Base-by-base conservation (phyloP, 2,888 invertebrate genomes). In the Drosophila nr. fundita region DNA sequence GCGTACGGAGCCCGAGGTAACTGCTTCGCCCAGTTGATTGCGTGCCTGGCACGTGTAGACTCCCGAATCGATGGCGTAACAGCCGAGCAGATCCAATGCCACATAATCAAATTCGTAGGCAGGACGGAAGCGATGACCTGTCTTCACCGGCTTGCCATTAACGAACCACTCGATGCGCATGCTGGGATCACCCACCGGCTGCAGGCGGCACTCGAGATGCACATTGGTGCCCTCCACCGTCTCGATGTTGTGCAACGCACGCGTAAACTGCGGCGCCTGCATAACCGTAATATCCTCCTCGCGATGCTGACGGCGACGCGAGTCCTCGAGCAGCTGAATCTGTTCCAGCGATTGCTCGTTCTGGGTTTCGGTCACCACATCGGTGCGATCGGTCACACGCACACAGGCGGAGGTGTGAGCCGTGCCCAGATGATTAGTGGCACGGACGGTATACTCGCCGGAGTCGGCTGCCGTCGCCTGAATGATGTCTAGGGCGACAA, bases 31-130 rank as follows among this genome's bases (percentile, higher is more conserved):
- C 34, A 98, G 94, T 90, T 97, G 97, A 92, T 99, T 99, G 66
- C 97, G 96, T 1, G 99, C 99, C 92, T 97, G 97, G 90, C 98
- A 99, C 15, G 98, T 98, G 92, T 99, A 99, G 0, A 98, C 97
- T 24, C 99, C 99, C 8, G 98, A 98, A 93, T 99, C 99, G 87
- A 97, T 97, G n/a, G 99, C 98, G 92, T 99, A 99, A 30, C 99
- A 98, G 90, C 98, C 98, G 29, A 99, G 94, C 59, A 99, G 95
- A 93, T 99, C 99, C 62, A 99, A 94, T 11, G 99, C 98, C 24
- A 99, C 99, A 92, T 98, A 99, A 91, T 99, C 99, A 92, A 99
- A 99, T 93, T 99, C 99, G 91, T 98, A 97, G 4, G 98, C 98
- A 49, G 99, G 99, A 91, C 98, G 95, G 94, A 99, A 99, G 78